These are phyloP conservation scores for Trachymyrmex septentrionalis DNA, from an alignment of 1,140 invertebrate species.

Conservation along the genomic window DNA sequence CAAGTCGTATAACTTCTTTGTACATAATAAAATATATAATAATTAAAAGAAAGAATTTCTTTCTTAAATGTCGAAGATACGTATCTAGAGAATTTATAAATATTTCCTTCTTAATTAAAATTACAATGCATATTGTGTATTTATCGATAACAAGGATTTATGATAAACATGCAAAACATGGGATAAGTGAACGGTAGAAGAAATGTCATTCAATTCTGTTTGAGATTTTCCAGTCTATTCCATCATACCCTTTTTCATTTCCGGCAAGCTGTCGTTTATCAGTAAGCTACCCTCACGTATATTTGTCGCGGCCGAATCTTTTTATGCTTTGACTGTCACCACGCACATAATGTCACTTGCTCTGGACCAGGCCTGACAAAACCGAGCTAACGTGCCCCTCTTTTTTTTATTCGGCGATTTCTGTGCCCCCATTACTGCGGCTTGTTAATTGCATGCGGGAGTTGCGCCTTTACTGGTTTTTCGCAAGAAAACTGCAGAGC, in stretches of 20 bases:
- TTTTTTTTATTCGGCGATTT: conserved; percentile 2
- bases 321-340: neutral
- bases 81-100: neutral
- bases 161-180: neutral
- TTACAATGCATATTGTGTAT: neutral
- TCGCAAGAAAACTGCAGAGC: conserved; percentile 73
- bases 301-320: conserved; percentile 28
- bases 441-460: conserved; percentile 77
- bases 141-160: neutral
- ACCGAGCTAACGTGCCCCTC: neutral
- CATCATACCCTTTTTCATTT: conserved; percentile 17
- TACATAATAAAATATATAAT: neutral
- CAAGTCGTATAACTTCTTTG: no score
- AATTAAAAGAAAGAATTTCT: neutral
- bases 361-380: neutral
- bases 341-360: neutral
- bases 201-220: conserved; percentile 22
- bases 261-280: conserved; percentile 5
- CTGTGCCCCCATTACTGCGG: conserved; percentile 57
- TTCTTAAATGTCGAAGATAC: neutral
- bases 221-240: conserved; percentile 34
- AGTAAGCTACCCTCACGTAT: neutral
- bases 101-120: neutral
- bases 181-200: neutral
- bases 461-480: conserved; percentile 51